Percentiles rank a stretch among this genome's conserved stretches.
Conservation (phyloP, 2,113 vertebrate genomes). For the Seriola dumerili region DNA sequence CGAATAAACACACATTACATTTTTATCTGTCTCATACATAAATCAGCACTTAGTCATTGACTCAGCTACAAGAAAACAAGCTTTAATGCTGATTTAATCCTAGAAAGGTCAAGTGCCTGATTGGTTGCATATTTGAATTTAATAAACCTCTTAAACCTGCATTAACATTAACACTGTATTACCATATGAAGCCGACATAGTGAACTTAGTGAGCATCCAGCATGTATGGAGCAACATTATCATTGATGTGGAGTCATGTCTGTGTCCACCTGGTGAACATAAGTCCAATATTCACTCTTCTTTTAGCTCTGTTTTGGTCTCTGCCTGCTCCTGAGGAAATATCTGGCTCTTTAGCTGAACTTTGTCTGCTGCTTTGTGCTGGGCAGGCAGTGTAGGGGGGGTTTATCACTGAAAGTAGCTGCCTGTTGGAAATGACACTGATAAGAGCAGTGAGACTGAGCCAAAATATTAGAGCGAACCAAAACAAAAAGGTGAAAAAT, state of each 20-base stretch:
- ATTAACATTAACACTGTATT: neutral
- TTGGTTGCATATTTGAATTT: neutral
- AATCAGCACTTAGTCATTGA: neutral
- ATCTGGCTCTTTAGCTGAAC: neutral
- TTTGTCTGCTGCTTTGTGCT: neutral
- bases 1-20: neutral
- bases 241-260: neutral
- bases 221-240: neutral
- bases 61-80: neutral
- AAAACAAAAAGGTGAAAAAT: too few relatives aligned
- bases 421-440: neutral
- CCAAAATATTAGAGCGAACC: neutral
- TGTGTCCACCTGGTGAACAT: too few relatives aligned
- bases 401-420: neutral
- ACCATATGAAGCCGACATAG: neutral
- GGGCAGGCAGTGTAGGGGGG: neutral
- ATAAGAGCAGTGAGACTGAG: neutral
- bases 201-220: neutral
- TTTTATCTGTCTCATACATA: neutral
- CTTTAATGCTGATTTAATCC: slow-evolving; percentile 21
- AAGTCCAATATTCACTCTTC: neutral
- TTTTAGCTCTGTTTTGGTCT: neutral
- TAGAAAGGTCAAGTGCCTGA: slow-evolving; percentile 5
- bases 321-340: neutral
- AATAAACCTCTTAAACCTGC: neutral